Conservation (phyloP, 2,113 vertebrate species). For the Platysteira castanea region DNA sequence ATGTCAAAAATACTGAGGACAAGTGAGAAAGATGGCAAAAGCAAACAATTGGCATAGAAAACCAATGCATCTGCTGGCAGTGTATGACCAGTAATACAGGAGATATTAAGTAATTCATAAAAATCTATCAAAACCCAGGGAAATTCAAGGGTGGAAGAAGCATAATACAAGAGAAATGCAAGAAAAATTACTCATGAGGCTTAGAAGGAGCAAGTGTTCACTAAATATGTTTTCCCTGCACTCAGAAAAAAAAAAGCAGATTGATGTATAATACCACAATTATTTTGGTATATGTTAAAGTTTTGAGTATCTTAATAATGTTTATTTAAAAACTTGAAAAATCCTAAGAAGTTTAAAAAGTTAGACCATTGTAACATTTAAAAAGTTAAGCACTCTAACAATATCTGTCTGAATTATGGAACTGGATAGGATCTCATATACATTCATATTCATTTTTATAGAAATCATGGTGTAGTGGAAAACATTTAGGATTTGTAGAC, state of each 20-base stretch:
- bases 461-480: background rate
- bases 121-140: background rate
- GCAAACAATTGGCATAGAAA: background rate
- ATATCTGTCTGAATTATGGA: background rate
- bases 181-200: background rate
- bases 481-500: background rate
- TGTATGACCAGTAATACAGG: background rate
- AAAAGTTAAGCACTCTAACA: background rate
- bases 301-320: background rate
- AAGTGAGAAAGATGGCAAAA: background rate
- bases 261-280: background rate
- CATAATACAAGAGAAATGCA: background rate
- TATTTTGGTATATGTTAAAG: background rate
- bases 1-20: background rate
- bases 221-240: background rate
- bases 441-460: background rate
- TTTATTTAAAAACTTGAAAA: background rate
- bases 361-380: background rate
- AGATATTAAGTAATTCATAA: background rate
- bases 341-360: background rate
- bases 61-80: background rate
- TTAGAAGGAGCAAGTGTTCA: background rate
- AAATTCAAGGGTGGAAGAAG: background rate
- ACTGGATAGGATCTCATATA: background rate
- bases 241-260: background rate